Evolutionary conservation across 2,888 invertebrate genomes (phyloP), one percentile per base, ranked within the genome.

Genomic region (Agrotis puta): DNA sequence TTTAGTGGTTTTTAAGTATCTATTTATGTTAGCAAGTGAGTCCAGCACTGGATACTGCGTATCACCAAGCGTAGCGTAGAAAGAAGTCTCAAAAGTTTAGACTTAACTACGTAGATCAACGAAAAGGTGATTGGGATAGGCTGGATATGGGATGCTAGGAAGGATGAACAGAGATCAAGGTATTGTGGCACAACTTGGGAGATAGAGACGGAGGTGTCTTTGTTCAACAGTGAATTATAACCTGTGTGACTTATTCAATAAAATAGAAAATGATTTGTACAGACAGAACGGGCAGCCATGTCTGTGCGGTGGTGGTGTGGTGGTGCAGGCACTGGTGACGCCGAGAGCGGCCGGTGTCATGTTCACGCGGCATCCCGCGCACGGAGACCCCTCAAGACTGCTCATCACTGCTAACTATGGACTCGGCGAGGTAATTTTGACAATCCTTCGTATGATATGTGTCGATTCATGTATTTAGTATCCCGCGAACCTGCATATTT

Each of bases 371-470:
- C 97, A 98, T 90, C 98, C 98, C 0, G 96, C 97, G 2, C 97
- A 97, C 16, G 97, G 97, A 0, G 97, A 98, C 92, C 97, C 98
- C 0, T 94, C 96, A 5, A 89, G 96, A 53, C 96, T 98, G 77
- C 94, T 97, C 16, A 96, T 99, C 82, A 98, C 98, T 14, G 97
- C 98, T 5, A 98, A 98, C 92, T 98, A 97, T 90, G 98, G 98
- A 0, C 95, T 98, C 1, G 98, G 98, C 70, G 98, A 98, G 96
- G 98, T 98, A 92, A 16, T 47, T 57, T 24, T 33, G 22, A 39
- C 65, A 72, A 56, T 57, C 27, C 13, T 18, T 43, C 13, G 0
- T 3, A 43, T 5, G 14, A 2, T n/a, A 27, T 20, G n/a, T 56
- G 39, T 11, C 39, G 39, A 11, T 39, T 39, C 39, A 9, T n/a